A percentile compares a stretch with the other conserved stretches of the same genome.
Evolutionary conservation across 2,113 vertebrate species (phyloP).

Genomic region (Meleagris gallopavo): DNA sequence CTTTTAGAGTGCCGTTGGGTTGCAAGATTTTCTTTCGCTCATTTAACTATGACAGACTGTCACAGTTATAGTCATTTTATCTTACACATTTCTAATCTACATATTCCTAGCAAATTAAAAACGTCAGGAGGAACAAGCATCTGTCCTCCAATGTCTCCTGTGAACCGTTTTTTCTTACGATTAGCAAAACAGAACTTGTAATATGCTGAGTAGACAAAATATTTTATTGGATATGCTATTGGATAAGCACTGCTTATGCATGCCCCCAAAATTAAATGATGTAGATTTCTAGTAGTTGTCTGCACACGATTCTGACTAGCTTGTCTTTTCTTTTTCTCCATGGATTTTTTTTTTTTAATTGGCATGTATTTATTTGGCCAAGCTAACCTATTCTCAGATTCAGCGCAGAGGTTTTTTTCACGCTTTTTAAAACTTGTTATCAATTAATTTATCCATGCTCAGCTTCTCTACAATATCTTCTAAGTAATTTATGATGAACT

Average conservation of each 20-base stretch:
- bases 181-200: neutral
- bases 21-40: conserved; percentile 1
- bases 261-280: neutral
- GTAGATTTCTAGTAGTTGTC: neutral
- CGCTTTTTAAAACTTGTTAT: neutral
- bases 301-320: neutral
- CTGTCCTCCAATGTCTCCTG: neutral
- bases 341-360: neutral
- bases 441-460: neutral
- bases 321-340: neutral
- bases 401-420: neutral
- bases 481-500: neutral
- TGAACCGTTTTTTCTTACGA: neutral
- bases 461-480: neutral
- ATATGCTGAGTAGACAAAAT: neutral
- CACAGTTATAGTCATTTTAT: neutral
- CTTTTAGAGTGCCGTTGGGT: neutral
- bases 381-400: neutral
- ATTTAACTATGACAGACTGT: neutral
- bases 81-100: neutral
- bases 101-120: neutral
- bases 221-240: neutral
- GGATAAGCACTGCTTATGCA: neutral
- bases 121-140: neutral
- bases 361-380: neutral